phyloP scores from a whole-genome alignment of 2,113 vertebrate species.

The Oreochromis niloticus region DNA sequence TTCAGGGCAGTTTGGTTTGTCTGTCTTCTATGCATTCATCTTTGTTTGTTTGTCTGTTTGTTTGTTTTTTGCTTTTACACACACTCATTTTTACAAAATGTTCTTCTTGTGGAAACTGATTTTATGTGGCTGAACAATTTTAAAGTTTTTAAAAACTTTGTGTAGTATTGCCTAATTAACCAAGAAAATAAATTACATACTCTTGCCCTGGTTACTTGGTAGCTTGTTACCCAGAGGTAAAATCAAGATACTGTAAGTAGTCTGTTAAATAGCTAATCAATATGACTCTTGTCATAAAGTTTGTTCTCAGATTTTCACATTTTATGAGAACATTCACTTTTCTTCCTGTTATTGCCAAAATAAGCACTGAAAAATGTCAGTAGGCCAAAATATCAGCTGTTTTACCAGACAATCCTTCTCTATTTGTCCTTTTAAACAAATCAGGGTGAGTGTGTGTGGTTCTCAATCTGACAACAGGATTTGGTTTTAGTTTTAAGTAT shows the following conservation, averaged over 20 bases:
- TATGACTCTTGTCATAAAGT: background rate
- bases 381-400: background rate
- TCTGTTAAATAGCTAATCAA: background rate
- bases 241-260: background rate
- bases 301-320: background rate
- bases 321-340: background rate
- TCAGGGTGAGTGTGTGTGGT: background rate
- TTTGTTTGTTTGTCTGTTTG: background rate
- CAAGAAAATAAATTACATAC: background rate
- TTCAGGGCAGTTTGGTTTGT: background rate
- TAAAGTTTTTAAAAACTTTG: background rate
- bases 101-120: background rate
- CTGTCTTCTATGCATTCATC: rapidly evolving
- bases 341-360: rapidly evolving
- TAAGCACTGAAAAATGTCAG: background rate
- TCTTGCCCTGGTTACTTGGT: background rate
- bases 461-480: rapidly evolving
- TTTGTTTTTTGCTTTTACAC: background rate
- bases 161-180: background rate
- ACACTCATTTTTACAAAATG: background rate
- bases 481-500: background rate
- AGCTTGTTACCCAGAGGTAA: background rate
- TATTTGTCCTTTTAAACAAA: background rate
- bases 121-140: background rate
- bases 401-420: background rate